Evolutionary conservation across 2,888 invertebrate genomes (phyloP), one percentile per base, ranked within the genome.

Genomic region (Rhabditoides inermis): DNA sequence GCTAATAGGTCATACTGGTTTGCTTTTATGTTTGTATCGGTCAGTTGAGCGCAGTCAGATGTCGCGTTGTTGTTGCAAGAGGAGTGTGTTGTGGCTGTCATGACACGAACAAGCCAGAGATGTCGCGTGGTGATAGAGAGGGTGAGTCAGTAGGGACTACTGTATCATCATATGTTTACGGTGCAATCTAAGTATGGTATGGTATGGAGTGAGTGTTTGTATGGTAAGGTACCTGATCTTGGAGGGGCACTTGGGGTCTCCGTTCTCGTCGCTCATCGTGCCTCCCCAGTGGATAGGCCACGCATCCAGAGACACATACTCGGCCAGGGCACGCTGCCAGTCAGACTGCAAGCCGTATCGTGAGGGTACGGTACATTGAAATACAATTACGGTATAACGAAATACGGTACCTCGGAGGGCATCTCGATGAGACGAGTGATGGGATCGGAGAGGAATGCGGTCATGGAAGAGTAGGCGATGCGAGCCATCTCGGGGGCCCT

Each of bases 201-300:
- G n/a, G n/a, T n/a, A n/a, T n/a, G n/a, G n/a, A n/a, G n/a, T n/a
- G n/a, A n/a, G n/a, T n/a, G n/a, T n/a, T n/a, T n/a, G 6, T 12
- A 39, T 7, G 20, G 40, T n/a, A 39, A 39, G n/a, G 6, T 22
- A 56, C 56, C 56, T 53, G 42, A 72, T 68, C 53, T 62, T 65
- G 27, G 62, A 62, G 15, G 73, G 73, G 49, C 74, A 75, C 47
- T 68, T 69, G 20, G 65, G 68, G 51, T 69, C 68, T 10, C 66
- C 68, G 45, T 69, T 63, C 47, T 71, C 73, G n/a, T 56, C 63
- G n/a, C n/a, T n/a, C 55, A 68, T 47, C 12, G 60, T 56, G 2
- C 74, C 74, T 26, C 74, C 74, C 73, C 73, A 74, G 47, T 69
- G 70, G 56, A 69, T 62, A 30, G 75, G 75, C 74, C 74, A 74